Conservation (phyloP, 2,888 invertebrate genomes). For the Gymnoscelis rufifasciata region DNA sequence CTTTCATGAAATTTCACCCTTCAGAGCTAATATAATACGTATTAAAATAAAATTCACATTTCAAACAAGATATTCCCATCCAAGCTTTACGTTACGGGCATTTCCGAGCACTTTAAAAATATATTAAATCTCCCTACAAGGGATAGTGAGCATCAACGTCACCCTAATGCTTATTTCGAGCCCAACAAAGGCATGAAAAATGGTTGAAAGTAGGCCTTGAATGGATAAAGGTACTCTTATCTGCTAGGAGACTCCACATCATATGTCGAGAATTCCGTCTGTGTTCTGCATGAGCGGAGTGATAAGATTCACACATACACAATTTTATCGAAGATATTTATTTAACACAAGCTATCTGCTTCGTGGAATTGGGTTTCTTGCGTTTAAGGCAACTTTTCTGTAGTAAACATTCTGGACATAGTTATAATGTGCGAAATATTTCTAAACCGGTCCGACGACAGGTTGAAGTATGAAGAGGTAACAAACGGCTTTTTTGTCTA, state of each 20-base stretch:
- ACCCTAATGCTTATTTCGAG: slow-evolving; percentile 62
- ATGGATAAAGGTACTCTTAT: slow-evolving; percentile 70
- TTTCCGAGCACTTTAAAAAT: slow-evolving; percentile 40
- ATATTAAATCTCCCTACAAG: slow-evolving; percentile 46
- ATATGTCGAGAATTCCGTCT: slow-evolving; percentile 42
- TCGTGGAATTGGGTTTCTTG: no score
- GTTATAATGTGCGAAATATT: no score
- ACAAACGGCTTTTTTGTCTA: no score
- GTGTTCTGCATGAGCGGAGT: slow-evolving; percentile 28
- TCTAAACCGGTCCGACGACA: no score
- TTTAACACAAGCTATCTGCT: no score
- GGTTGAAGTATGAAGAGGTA: no score
- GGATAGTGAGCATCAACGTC: slow-evolving; percentile 51
- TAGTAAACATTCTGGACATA: no score
- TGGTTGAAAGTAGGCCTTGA: slow-evolving; percentile 64
- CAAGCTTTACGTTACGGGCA: slow-evolving; percentile 13
- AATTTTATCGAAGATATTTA: no score
- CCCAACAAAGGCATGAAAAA: slow-evolving; percentile 74
- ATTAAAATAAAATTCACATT: slow-evolving; percentile 20
- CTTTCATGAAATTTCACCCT: slow-evolving; percentile 7
- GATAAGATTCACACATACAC: slow-evolving; percentile 14
- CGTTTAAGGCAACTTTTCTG: no score
- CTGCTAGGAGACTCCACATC: slow-evolving; percentile 58
- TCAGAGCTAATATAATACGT: slow-evolving; percentile 8
- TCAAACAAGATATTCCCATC: slow-evolving; percentile 10